Evolutionary conservation across 2,113 vertebrate genomes (phyloP), one percentile per base, ranked within the genome.

Genomic region (Phoenicopterus ruber): DNA sequence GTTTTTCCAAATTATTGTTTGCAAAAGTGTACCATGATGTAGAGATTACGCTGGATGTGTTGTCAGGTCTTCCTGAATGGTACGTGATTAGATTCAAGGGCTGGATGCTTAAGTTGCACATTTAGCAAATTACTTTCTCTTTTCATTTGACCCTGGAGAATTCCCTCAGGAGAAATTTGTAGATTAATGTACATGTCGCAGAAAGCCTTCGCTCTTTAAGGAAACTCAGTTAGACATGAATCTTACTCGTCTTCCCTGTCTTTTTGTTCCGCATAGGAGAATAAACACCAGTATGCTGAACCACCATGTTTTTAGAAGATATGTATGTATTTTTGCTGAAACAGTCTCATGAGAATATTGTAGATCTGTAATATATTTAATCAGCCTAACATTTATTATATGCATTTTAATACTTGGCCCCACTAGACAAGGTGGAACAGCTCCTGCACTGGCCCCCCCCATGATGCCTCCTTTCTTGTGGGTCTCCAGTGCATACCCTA

Each of bases 111-210:
- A 86, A 71, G 17, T 24, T 88, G 55, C 66, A 88, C 62, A 52
- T 94, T 78, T 84, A 69, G 17, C 10, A 84, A 89, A 92, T 92
- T 88, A 13, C 7, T 46, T 93, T 93, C 42, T 88, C 38, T 84
- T 94, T 92, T 79, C 44, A 49, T 82, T 82, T 95, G 86, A 76
- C 34, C 69, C 69, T n/a, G 7, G 36, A 76, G 40, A 93, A 91
- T 57, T 92, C 73, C 65, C 44, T 65, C 21, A 21, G 65, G 65
- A 91, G 13, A 83, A 74, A 67, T 74, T 44, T 67, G 7, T 91
- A 57, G 34, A 82, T 88, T 93, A 82, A 88, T 74, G 19, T 47
- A 38, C 4, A 8, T 71, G 57, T 47, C 36, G 62, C 13, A 71
- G 38, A 59, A 94, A 95, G 19, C 17, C 49, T n/a, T 79, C 7